phyloP scores from a whole-genome alignment of 2,888 invertebrate genomes.

The Tanypteryx hageni region DNA sequence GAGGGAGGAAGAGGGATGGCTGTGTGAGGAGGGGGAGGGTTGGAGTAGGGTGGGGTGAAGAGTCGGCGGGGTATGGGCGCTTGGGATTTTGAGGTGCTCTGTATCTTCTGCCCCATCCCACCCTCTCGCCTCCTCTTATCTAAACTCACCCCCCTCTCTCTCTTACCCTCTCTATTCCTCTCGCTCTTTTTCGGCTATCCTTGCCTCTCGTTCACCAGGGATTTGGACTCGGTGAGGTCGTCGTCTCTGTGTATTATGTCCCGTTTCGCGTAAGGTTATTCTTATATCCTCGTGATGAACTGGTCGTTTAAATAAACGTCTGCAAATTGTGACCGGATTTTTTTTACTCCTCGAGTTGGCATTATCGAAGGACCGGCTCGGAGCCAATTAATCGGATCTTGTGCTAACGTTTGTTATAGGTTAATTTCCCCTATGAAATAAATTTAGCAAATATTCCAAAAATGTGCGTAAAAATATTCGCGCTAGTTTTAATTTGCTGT shows the following conservation, averaged over 20 bases:
- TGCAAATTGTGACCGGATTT: background rate
- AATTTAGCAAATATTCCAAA: no score
- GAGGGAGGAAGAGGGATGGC: background rate
- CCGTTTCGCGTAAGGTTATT: background rate
- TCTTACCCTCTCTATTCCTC: background rate
- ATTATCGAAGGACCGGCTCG: background rate
- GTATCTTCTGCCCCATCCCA: background rate
- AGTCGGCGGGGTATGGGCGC: background rate
- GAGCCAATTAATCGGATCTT: no score
- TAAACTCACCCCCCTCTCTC: background rate
- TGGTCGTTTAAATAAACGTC: background rate
- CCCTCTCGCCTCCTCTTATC: background rate
- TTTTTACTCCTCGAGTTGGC: background rate
- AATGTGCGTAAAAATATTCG: no score
- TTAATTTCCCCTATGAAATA: no score
- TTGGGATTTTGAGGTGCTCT: slow-evolving; percentile 4
- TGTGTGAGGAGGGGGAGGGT: background rate
- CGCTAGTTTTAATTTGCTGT: no score
- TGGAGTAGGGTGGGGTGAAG: background rate
- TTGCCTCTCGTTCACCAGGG: background rate
- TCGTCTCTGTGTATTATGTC: background rate
- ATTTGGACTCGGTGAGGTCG: background rate
- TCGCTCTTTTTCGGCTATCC: background rate
- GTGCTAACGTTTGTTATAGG: no score
- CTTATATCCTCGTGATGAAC: background rate